Conservation (phyloP, 2,113 vertebrate genomes). For the Callionymus lyra region DNA sequence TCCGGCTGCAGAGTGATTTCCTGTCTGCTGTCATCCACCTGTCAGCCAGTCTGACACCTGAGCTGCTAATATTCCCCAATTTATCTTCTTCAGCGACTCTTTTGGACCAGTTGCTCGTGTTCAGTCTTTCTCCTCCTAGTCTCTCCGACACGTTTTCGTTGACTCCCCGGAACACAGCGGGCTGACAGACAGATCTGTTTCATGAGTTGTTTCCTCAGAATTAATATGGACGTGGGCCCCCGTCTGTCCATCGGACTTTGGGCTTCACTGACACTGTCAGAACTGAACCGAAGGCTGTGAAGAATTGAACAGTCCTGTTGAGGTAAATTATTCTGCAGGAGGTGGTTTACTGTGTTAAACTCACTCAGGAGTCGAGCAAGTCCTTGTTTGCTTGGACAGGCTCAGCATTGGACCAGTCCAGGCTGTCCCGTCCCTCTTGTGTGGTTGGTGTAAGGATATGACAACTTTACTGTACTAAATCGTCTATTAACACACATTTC, state of each 20-base stretch:
- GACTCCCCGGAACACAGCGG: slow-evolving; percentile 42
- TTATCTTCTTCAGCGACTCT: slow-evolving; percentile 33
- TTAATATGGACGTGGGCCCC: slow-evolving; percentile 54
- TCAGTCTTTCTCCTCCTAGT: slow-evolving; percentile 8
- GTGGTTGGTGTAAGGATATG: too few relatives aligned
- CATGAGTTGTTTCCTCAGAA: slow-evolving; percentile 41
- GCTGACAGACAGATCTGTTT: slow-evolving; percentile 47
- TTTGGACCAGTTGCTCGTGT: slow-evolving; percentile 32
- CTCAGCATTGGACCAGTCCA: too few relatives aligned
- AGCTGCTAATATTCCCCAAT: slow-evolving; percentile 35
- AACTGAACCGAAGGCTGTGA: slow-evolving; percentile 8
- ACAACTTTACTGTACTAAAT: too few relatives aligned
- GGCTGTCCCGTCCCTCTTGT: too few relatives aligned
- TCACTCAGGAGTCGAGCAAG: too few relatives aligned
- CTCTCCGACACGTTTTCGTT: slow-evolving; percentile 36
- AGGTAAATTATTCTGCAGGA: slow-evolving; percentile 7
- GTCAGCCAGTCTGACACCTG: slow-evolving; percentile 48
- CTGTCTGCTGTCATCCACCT: slow-evolving; percentile 41
- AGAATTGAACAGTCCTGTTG: slow-evolving; percentile 24
- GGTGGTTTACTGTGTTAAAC: too few relatives aligned
- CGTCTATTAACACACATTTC: too few relatives aligned
- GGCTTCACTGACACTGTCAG: slow-evolving; percentile 21
- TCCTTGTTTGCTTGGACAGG: too few relatives aligned
- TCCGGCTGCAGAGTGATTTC: slow-evolving; percentile 32
- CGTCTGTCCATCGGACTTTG: slow-evolving; percentile 46